Percentiles rank a stretch among this genome's conserved stretches.
phyloP scores from a whole-genome alignment of 2,113 vertebrate species.

The Siniperca chuatsi region DNA sequence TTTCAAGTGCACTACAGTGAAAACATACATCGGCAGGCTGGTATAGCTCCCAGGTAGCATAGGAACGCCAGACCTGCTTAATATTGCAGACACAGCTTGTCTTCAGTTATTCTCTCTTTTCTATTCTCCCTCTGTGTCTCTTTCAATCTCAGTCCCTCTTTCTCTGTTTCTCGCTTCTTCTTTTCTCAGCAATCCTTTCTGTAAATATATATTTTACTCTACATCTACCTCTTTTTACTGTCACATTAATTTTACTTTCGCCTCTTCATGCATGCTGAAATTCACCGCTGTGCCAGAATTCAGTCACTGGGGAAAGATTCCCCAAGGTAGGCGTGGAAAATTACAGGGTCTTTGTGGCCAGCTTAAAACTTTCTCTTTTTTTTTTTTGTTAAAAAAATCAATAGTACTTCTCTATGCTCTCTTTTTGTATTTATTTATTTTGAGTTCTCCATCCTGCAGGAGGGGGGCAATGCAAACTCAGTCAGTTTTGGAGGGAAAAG shows the following conservation, averaged over 20 bases:
- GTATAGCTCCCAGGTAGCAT: slow-evolving; percentile 58
- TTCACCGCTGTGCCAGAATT: neutral
- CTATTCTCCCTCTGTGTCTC: slow-evolving; percentile 33
- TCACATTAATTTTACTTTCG: neutral
- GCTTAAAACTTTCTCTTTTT: slow-evolving; percentile 5
- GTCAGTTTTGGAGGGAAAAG: slow-evolving; percentile 62
- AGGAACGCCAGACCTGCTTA: slow-evolving; percentile 40
- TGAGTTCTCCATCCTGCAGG: slow-evolving; percentile 50
- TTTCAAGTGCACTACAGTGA: slow-evolving; percentile 54
- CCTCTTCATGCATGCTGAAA: neutral
- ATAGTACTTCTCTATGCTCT: neutral
- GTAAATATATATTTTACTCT: slow-evolving; percentile 44
- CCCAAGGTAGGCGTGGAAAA: neutral
- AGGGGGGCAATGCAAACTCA: slow-evolving; percentile 42
- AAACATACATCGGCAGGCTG: slow-evolving; percentile 60
- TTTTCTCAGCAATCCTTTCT: slow-evolving; percentile 41
- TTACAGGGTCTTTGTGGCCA: slow-evolving; percentile 9
- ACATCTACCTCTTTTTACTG: slow-evolving; percentile 6
- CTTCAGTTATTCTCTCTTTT: slow-evolving; percentile 45
- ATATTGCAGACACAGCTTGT: slow-evolving; percentile 50
- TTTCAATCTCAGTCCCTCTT: neutral
- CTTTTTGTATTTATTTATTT: slow-evolving; percentile 36
- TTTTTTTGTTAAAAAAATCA: slow-evolving; percentile 15
- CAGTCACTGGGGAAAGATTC: neutral
- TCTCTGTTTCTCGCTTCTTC: slow-evolving; percentile 12